phyloP scores from a whole-genome alignment of 2,113 vertebrate species.

The Gavia stellata region DNA sequence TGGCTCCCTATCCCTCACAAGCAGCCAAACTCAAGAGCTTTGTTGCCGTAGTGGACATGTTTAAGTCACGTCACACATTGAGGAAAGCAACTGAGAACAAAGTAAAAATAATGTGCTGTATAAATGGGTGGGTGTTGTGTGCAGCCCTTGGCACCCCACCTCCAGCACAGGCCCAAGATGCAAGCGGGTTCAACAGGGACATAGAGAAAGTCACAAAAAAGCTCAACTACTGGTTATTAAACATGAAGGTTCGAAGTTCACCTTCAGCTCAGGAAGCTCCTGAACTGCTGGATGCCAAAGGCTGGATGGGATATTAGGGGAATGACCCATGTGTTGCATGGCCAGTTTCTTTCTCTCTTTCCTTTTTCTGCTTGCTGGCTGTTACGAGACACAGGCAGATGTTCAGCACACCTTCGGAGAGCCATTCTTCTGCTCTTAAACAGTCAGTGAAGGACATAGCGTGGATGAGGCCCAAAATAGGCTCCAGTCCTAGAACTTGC shows the following conservation, averaged over 20 bases:
- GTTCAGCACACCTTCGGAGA: background rate
- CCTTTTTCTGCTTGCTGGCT: background rate
- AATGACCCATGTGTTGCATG: background rate
- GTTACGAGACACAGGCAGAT: background rate
- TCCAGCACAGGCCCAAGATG: background rate
- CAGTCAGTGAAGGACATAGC: background rate
- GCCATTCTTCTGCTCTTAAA: background rate
- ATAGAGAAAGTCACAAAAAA: background rate
- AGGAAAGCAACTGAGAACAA: background rate
- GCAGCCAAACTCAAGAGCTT: background rate
- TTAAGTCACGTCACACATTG: background rate
- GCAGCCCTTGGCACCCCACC: background rate
- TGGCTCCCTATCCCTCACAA: background rate
- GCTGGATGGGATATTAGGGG: background rate
- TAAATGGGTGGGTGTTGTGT: background rate
- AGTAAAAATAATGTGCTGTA: background rate
- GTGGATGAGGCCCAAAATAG: background rate
- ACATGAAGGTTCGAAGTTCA: background rate
- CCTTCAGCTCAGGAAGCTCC: background rate
- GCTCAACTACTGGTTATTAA: background rate
- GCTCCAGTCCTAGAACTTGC: background rate
- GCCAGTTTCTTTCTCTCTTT: background rate
- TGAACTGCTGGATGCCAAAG: background rate
- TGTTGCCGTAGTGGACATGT: background rate
- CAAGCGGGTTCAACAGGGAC: background rate